Evolutionary conservation across 1,140 invertebrate genomes (phyloP).

Genomic region (Procambarus clarkii): DNA sequence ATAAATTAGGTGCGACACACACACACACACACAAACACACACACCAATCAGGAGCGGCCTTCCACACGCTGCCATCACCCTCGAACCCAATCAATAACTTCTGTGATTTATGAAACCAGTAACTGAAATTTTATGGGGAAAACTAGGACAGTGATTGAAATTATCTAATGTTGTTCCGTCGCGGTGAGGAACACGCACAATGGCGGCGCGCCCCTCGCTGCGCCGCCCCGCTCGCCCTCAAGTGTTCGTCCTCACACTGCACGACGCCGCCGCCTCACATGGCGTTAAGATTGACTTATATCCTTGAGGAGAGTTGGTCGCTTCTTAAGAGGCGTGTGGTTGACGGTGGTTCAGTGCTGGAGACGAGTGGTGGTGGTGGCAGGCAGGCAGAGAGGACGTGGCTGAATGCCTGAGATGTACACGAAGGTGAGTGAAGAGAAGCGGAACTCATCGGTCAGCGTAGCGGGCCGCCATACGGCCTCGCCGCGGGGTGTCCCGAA

Average conservation of each 20-base stretch:
- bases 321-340: no score
- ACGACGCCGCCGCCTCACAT: background rate
- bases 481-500: slow-evolving; percentile 24
- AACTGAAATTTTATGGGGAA: slow-evolving; percentile 63
- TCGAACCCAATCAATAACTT: slow-evolving; percentile 9
- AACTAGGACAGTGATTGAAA: slow-evolving; percentile 56
- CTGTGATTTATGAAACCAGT: slow-evolving; percentile 55
- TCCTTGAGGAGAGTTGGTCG: no score
- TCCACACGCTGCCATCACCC: slow-evolving; percentile 23
- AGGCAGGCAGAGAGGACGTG: no score
- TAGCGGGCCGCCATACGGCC: slow-evolving; percentile 40
- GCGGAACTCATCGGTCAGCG: background rate
- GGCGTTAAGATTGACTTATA: no score
- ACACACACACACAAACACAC: no score
- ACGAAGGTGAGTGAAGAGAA: background rate
- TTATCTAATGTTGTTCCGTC: slow-evolving; percentile 60
- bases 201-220: background rate
- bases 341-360: no score
- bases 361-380: no score
- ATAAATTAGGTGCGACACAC: background rate
- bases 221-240: background rate
- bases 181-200: slow-evolving; percentile 46
- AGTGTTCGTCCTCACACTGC: background rate
- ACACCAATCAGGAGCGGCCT: background rate
- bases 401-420: background rate